phyloP scores from a whole-genome alignment of 1,140 invertebrate genomes.

The Dolichoris vasculosae region DNA sequence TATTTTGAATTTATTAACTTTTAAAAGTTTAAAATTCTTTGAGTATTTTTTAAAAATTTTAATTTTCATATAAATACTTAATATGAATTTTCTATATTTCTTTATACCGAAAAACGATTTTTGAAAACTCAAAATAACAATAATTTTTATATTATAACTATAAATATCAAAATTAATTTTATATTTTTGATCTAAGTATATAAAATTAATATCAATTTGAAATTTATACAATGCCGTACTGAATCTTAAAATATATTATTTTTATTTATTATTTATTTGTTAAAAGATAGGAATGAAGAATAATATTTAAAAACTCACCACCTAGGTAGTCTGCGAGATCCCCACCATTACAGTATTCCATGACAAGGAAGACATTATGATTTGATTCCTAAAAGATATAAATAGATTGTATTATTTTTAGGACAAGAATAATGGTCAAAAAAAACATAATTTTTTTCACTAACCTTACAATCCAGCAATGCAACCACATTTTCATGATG shows the following conservation, averaged over 20 bases:
- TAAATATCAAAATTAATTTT: too few relatives aligned
- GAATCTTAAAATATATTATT: too few relatives aligned
- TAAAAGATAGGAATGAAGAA: too few relatives aligned
- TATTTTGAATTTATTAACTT: background rate
- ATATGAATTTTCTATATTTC: too few relatives aligned
- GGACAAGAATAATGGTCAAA: constrained; percentile 46
- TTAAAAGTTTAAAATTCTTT: too few relatives aligned
- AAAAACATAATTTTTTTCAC: constrained; percentile 47
- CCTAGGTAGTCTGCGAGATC: constrained; percentile 98
- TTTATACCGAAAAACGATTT: too few relatives aligned
- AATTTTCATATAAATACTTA: too few relatives aligned
- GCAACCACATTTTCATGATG: constrained; percentile 99
- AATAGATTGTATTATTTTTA: constrained; percentile 49
- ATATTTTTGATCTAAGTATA: too few relatives aligned
- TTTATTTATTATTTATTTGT: too few relatives aligned
- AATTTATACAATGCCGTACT: background rate
- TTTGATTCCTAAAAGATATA: constrained; percentile 83
- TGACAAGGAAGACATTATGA: constrained; percentile 95
- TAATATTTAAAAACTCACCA: constrained; percentile 76
- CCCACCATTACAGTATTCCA: constrained; percentile 99
- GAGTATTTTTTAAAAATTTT: background rate
- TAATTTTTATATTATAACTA: too few relatives aligned
- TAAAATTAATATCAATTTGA: background rate
- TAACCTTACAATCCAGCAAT: constrained; percentile 92
- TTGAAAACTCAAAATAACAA: too few relatives aligned